Evolutionary conservation across 2,797 vertebrate genomes (phyloP).

Genomic region (Morelia viridis): DNA sequence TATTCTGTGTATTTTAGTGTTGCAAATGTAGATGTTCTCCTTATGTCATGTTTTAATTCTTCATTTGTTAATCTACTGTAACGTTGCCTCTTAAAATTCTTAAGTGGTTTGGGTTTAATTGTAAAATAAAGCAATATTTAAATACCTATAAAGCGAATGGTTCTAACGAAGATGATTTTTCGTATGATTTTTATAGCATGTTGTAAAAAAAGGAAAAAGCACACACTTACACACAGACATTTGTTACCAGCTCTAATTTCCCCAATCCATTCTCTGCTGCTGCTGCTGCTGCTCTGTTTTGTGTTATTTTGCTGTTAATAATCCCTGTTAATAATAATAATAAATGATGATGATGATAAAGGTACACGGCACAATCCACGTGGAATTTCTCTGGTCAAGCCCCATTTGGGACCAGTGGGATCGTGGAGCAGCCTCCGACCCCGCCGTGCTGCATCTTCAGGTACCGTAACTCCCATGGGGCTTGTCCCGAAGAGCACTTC

Average conservation of each 20-base stretch:
- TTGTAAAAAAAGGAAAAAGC: neutral
- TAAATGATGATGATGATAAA: neutral
- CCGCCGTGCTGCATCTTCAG: neutral
- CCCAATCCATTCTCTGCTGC: neutral
- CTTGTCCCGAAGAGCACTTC: neutral
- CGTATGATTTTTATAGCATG: conserved; percentile 52
- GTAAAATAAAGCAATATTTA: conserved; percentile 24
- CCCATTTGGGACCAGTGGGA: neutral
- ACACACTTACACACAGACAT: neutral
- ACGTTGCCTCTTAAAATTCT: conserved; percentile 15
- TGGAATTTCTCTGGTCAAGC: conserved; percentile 4
- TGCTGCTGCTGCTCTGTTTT: conserved; percentile 23
- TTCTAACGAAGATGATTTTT: conserved; percentile 30
- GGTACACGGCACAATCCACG: conserved; percentile 4
- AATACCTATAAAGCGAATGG: conserved; percentile 30
- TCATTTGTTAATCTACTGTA: neutral
- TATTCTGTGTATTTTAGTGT: neutral
- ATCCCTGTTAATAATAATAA: conserved; percentile 10
- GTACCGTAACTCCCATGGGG: neutral
- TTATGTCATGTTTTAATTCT: neutral
- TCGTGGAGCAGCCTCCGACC: neutral
- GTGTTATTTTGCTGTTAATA: neutral
- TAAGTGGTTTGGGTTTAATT: conserved; percentile 1
- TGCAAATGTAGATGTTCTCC: neutral
- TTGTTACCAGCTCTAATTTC: neutral